These are phyloP conservation scores for Oreochromis tanganicae DNA, from an alignment of 2,113 vertebrate species.

Conservation along the genomic window DNA sequence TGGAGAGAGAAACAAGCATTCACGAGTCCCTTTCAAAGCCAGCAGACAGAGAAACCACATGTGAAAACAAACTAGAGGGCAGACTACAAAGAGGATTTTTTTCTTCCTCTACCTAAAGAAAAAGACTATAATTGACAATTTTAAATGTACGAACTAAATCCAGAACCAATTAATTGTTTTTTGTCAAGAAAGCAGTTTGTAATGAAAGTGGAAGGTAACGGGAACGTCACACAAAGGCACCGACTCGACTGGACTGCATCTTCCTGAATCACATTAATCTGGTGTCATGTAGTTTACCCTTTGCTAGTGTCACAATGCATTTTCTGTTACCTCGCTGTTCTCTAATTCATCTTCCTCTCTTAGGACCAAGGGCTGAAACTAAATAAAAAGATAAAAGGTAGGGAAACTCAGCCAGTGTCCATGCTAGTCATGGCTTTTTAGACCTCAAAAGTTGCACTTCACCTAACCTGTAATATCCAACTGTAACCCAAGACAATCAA, in stretches of 20 bases:
- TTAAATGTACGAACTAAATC: neutral
- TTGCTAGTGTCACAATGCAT: neutral
- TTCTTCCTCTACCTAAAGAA: neutral
- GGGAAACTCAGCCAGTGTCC: neutral
- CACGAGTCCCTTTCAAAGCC: neutral
- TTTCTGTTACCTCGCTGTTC: neutral
- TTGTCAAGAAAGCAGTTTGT: neutral
- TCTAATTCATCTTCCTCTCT: accelerated
- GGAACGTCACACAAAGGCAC: neutral
- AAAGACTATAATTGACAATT: neutral
- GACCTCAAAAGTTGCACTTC: neutral
- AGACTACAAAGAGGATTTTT: neutral
- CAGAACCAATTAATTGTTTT: neutral
- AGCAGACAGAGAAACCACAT: constrained; percentile 15
- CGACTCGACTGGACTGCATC: neutral
- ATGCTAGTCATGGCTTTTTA: neutral
- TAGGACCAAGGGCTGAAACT: neutral
- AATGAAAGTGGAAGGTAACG: neutral
- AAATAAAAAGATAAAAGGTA: accelerated
- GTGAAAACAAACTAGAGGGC: neutral
- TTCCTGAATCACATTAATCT: neutral
- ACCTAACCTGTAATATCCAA: neutral
- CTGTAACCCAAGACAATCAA: neutral
- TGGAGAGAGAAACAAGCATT: neutral
- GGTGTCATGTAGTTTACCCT: neutral